Evolutionary conservation across 2,113 vertebrate species (phyloP), one percentile per base, ranked within the genome.

Genomic region (Myrmophylax atrothorax): DNA sequence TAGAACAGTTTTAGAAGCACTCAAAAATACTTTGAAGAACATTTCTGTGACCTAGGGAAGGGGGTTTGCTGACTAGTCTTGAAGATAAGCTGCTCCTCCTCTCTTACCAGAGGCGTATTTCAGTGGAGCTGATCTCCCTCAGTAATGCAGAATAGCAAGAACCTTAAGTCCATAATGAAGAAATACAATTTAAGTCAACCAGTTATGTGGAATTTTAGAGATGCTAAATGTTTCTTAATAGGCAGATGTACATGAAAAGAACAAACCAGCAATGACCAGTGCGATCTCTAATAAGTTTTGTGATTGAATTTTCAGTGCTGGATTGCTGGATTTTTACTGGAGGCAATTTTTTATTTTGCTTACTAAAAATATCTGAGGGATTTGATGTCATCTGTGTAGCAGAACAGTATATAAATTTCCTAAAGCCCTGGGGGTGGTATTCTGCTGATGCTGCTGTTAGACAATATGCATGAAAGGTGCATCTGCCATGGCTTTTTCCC

Each of bases 351-450:
- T 42, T 82, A 23, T 89, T 93, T 95, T 92, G 35, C 80, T 59
- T 87, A 58, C 80, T 91, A 18, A 92, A 96, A 93, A 70, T 92
- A 79, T 82, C 73, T 4, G 3, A 92, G 69, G 46, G 73, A 79
- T 93, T 92, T 85, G 66, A 69, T 93, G 83, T 94, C 77, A 91
- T 94, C 53, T 31, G 8, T 84, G 74, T 91, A 79, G 74, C 87
- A 94, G 68, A 96, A 80, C 60, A 78, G 16, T 47, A n/a, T 79
- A 68, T 87, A 89, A 82, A 91, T 84, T 93, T 87, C 49, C 13
- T 6, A 35, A 76, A 79, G 58, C 53, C 44, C 59, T 85, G 68
- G 73, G 22, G 47, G 42, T 60, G 29, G 44, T n/a, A 44, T 76
- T 89, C 64, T 81, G 79, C 91, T 94, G 85, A 83, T 76, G 70